Evolutionary conservation across 30 jellyfish, hydroid and myxozoan genomes (phyloP).

Genomic region (Aurelia sp.): DNA sequence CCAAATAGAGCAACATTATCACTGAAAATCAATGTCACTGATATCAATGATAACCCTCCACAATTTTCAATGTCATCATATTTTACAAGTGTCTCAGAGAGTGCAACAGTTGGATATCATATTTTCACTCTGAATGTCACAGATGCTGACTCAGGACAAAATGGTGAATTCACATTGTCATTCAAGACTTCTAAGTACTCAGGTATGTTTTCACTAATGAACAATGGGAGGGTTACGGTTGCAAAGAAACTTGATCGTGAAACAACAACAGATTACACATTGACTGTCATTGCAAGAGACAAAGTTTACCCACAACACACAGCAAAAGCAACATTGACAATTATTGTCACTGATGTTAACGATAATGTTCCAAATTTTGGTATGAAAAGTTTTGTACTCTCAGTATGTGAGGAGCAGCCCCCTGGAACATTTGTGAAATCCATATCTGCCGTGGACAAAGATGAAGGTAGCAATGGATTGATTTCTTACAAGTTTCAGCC

Average conservation of each 20-base stretch:
- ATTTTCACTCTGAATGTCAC: constrained; percentile 74
- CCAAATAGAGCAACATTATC: constrained; percentile 31
- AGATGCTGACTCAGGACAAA: constrained; percentile 91
- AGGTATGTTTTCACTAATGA: constrained; percentile 30
- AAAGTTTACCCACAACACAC: constrained; percentile 80
- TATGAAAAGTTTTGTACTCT: constrained; percentile 22
- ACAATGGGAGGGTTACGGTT: constrained; percentile 62
- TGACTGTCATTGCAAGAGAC: constrained; percentile 74
- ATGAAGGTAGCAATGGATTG: constrained; percentile 85
- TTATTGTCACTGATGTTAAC: constrained; percentile 84
- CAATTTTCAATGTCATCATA: constrained; percentile 64
- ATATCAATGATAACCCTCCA: constrained; percentile 93
- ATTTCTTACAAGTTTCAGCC: constrained; percentile 70
- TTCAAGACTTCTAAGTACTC: constrained; percentile 34
- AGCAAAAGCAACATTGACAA: constrained; percentile 54
- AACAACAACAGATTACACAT: constrained; percentile 31
- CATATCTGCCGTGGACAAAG: constrained; percentile 79
- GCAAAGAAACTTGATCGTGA: constrained; percentile 85
- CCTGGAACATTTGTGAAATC: constrained; percentile 84
- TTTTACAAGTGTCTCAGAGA: constrained; percentile 69
- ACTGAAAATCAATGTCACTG: constrained; percentile 63
- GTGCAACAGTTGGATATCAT: constrained; percentile 43
- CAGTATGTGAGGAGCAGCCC: constrained; percentile 89
- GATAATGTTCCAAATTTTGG: constrained; percentile 89
- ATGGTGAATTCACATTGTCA: constrained; percentile 61